A percentile compares a stretch with the other conserved stretches of the same genome.
Conservation (phyloP, 2,113 vertebrate genomes). For the Propithecus coquereli region DNA sequence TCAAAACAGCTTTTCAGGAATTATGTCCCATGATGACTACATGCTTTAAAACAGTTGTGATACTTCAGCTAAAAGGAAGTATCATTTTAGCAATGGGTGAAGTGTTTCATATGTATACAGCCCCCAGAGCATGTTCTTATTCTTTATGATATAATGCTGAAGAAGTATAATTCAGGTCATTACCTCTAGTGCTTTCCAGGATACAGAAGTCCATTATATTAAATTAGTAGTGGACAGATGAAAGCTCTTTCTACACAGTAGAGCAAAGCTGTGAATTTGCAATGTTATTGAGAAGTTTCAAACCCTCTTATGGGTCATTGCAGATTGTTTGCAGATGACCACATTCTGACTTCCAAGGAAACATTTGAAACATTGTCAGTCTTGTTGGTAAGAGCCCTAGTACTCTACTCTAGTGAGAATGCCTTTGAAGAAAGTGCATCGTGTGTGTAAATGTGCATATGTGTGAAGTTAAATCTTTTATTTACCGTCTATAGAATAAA, state of each 20-base stretch:
- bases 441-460: background rate
- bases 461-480: background rate
- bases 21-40: background rate
- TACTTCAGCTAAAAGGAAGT: slow-evolving; percentile 21
- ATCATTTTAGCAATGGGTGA: slow-evolving; percentile 26
- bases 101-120: background rate
- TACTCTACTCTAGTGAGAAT: background rate
- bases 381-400: background rate
- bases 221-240: slow-evolving; percentile 54
- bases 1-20: background rate
- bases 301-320: slow-evolving; percentile 15
- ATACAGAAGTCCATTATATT: slow-evolving; percentile 34
- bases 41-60: background rate
- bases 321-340: slow-evolving; percentile 29
- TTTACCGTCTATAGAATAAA: background rate
- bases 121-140: slow-evolving; percentile 39
- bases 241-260: slow-evolving; percentile 31
- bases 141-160: background rate
- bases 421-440: background rate
- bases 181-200: slow-evolving; percentile 46
- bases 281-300: background rate
- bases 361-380: background rate
- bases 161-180: slow-evolving; percentile 53
- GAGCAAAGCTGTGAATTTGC: slow-evolving; percentile 27
- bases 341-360: background rate